These are phyloP conservation scores for Platynereis dumerilii DNA, from an alignment of 2,888 invertebrate species.

Conservation along the genomic window DNA sequence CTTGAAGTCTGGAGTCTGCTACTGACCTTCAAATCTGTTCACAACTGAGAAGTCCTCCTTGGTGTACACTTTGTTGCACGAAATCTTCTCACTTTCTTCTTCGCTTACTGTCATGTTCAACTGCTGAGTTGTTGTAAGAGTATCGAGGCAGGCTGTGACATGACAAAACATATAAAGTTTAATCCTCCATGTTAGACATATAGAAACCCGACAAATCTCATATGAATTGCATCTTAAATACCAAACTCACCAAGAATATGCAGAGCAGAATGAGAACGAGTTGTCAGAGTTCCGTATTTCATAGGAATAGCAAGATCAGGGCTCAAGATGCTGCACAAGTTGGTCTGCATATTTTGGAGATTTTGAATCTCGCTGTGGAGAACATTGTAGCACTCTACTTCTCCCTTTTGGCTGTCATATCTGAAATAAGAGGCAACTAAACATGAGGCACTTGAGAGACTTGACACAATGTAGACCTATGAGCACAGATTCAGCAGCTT, in stretches of 20 bases:
- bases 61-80: slow-evolving; percentile 70
- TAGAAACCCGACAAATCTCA: too few relatives aligned
- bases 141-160: slow-evolving; percentile 76
- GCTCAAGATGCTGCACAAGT: slow-evolving; percentile 71
- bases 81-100: slow-evolving; percentile 58
- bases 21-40: slow-evolving; percentile 84
- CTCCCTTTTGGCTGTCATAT: slow-evolving; percentile 71
- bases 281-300: slow-evolving; percentile 66
- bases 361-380: slow-evolving; percentile 74
- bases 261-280: slow-evolving; percentile 86
- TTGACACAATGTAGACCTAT: too few relatives aligned
- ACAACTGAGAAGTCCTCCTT: slow-evolving; percentile 84
- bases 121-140: slow-evolving; percentile 78
- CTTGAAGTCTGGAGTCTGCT: neutral
- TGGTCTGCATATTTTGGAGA: slow-evolving; percentile 48
- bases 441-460: too few relatives aligned
- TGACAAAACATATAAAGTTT: neutral
- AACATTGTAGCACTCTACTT: slow-evolving; percentile 82
- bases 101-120: slow-evolving; percentile 56
- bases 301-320: slow-evolving; percentile 84
- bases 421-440: slow-evolving; percentile 41
- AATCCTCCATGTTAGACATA: too few relatives aligned
- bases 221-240: too few relatives aligned
- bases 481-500: too few relatives aligned
- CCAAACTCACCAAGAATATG: slow-evolving; percentile 79